Conservation (phyloP, 2,797 vertebrate species). For the Enteromius thamalakanensis region DNA sequence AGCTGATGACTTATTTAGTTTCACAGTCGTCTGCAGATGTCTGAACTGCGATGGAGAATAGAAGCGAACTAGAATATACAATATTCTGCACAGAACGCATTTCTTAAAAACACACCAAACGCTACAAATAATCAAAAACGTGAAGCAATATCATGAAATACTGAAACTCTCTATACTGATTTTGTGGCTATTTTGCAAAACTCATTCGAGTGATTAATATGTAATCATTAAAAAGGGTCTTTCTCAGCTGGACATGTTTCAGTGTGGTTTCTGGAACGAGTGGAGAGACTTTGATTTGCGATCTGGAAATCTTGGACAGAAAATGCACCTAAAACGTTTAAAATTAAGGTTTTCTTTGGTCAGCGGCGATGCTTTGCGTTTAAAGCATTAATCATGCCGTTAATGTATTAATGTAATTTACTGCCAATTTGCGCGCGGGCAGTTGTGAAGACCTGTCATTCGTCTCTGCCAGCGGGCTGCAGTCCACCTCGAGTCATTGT, state of each 20-base stretch:
- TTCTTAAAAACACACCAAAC: neutral
- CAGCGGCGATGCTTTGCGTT: neutral
- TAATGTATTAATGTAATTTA: slow-evolving; percentile 13
- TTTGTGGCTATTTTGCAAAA: neutral
- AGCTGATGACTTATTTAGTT: neutral
- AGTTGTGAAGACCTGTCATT: neutral
- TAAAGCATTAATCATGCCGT: neutral
- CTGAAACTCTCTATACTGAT: neutral
- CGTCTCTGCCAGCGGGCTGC: neutral
- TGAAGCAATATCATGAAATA: neutral
- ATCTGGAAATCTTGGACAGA: neutral
- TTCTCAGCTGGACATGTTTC: neutral
- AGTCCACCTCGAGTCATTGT: slow-evolving; percentile 55
- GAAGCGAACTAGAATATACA: neutral
- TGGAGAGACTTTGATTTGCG: neutral
- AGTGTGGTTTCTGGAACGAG: slow-evolving; percentile 16
- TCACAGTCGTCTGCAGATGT: neutral
- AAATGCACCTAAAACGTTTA: neutral
- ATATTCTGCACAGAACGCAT: neutral
- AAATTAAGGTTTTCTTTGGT: neutral
- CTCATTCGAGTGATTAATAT: neutral
- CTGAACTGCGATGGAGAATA: neutral
- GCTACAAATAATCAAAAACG: neutral
- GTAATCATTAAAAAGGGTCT: slow-evolving; percentile 1
- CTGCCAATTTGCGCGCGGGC: neutral